These are phyloP conservation scores for Mythimna albipuncta DNA, from an alignment of 2,888 invertebrate genomes.

Conservation along the genomic window DNA sequence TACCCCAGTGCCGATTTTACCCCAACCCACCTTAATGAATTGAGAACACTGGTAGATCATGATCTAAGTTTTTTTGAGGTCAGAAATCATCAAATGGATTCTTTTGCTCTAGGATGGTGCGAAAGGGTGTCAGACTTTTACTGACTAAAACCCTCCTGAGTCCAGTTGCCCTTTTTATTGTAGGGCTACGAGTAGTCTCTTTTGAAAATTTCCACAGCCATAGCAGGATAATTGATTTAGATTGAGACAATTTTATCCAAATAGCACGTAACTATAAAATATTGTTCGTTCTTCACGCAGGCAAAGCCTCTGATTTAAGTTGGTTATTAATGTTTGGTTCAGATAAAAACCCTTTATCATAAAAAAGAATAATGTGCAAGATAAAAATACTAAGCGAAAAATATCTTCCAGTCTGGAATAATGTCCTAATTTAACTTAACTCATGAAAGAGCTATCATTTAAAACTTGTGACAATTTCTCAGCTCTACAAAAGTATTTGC, in stretches of 20 bases:
- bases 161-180: too few species aligned
- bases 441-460: conserved; percentile 31
- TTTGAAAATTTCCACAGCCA: too few species aligned
- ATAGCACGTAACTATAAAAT: not conserved
- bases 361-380: conserved; percentile 22
- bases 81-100: too few species aligned
- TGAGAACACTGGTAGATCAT: too few species aligned
- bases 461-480: conserved; percentile 29
- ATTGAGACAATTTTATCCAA: not conserved
- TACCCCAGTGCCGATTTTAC: too few species aligned
- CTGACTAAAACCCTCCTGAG: too few species aligned
- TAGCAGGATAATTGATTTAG: not conserved
- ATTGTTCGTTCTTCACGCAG: not conserved
- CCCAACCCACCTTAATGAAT: too few species aligned
- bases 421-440: conserved; percentile 41
- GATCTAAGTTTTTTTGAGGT: too few species aligned
- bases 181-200: too few species aligned
- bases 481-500: conserved; percentile 15
- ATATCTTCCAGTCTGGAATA: conserved; percentile 30
- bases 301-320: not conserved
- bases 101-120: too few species aligned
- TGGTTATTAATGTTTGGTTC: not conserved
- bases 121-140: too few species aligned
- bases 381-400: conserved; percentile 21
- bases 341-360: conserved; percentile 6